Evolutionary conservation across 2,113 vertebrate species (phyloP).

Genomic region (Anthoscopus minutus): DNA sequence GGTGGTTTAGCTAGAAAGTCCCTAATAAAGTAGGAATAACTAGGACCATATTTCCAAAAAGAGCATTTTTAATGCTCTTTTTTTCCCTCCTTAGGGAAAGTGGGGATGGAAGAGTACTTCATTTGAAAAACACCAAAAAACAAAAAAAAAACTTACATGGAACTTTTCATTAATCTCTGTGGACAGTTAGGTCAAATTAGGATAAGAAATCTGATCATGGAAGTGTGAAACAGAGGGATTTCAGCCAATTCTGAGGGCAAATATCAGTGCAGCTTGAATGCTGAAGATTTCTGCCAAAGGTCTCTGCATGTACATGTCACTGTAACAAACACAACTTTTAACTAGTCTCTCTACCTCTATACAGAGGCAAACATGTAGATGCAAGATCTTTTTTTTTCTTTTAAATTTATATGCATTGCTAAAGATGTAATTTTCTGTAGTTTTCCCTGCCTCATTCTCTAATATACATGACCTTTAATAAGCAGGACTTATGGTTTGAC

Average conservation of each 20-base stretch:
- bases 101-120: neutral
- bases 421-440: neutral
- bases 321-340: neutral
- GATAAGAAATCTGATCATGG: conserved; percentile 5
- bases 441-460: neutral
- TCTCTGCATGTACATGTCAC: neutral
- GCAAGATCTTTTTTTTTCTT: neutral
- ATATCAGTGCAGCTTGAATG: neutral
- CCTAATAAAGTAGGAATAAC: neutral
- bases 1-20: conserved; percentile 14
- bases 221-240: neutral
- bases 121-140: neutral
- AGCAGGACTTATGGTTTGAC: neutral
- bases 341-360: neutral
- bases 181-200: neutral
- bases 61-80: too few species aligned
- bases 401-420: neutral
- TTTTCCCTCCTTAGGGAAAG: neutral
- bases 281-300: neutral
- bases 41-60: neutral
- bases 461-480: conserved; percentile 43
- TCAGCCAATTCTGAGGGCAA: neutral
- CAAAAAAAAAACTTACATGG: neutral
- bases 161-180: conserved; percentile 14
- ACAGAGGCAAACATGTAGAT: neutral